phyloP scores from a whole-genome alignment of 2,113 vertebrate genomes.

The Melierax canorus region DNA sequence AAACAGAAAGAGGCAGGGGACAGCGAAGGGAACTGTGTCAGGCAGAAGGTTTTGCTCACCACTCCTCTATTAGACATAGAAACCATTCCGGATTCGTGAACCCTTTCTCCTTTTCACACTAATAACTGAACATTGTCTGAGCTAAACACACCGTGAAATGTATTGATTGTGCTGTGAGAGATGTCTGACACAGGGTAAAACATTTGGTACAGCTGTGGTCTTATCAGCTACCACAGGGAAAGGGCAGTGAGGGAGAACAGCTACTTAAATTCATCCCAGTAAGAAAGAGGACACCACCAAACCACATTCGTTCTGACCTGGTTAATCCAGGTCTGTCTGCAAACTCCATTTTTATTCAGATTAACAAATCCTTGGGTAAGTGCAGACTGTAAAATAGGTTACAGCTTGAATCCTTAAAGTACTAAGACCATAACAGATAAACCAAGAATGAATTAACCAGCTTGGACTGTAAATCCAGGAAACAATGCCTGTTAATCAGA shows the following conservation, averaged over 20 bases:
- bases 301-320: neutral
- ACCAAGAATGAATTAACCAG: neutral
- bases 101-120: neutral
- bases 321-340: neutral
- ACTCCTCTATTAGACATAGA: neutral
- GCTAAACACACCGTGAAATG: slow-evolving; percentile 15
- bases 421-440: neutral
- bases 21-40: neutral
- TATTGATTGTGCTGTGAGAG: neutral
- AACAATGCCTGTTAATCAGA: neutral
- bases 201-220: neutral
- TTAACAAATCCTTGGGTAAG: neutral
- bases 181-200: neutral
- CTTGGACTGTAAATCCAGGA: neutral
- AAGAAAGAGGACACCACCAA: neutral
- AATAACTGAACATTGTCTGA: slow-evolving; percentile 33
- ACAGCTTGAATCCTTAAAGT: neutral
- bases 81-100: neutral
- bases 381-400: neutral
- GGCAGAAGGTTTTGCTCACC: neutral
- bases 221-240: neutral
- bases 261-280: neutral
- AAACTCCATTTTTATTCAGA: neutral
- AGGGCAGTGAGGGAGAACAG: neutral
- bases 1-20: neutral